Base-by-base conservation (phyloP, 2,113 vertebrate species). In the Psittacula cyanocephala region DNA sequence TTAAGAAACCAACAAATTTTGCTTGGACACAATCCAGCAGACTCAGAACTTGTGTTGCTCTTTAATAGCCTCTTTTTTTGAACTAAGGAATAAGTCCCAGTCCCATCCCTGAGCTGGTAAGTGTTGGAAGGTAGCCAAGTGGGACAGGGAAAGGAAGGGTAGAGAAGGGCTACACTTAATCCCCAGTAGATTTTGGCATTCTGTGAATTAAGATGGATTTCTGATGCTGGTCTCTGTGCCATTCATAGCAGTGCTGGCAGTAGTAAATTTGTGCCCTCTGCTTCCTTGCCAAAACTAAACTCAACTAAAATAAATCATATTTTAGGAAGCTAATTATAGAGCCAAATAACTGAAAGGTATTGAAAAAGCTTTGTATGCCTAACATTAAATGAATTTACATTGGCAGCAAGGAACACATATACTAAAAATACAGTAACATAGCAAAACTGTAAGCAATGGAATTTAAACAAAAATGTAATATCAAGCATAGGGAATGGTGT, bases 281-380 rank as follows among this genome's bases (percentile, higher is more conserved):
- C 37, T 93, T 92, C 82, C 86, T 81, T 92, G 93, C 96, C 94
- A 96, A 92, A 93, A 55, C 29, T 68, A 94, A 97, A 53, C 59
- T 84, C 86, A 74, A 53, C 89, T 92, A 39, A 97, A 96, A 95
- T 95, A 96, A 93, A 93, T 95, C 81, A 96, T 93, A 75, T 86
- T 96, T 97, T 95, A 95, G 72, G 79, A 95, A 96, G 96, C 85
- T 96, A 95, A 91, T 97, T 96, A 63, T 41, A 41, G 82, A 68
- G 46, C 75, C 93, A 97, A 93, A 97, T 91, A 95, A 84, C 83
- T 91, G 88, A 96, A 97, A 97, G 93, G 89, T 93, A 97, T 80
- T 94, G 80, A 93, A 96, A 59, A 89, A 95, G 64, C 60, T 17
- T 77, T 94, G 90, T 82, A 81, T 33, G 74, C 84, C 90, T 97